Conservation (phyloP, 2,797 vertebrate species). For the Lagocephalus sceleratus region DNA sequence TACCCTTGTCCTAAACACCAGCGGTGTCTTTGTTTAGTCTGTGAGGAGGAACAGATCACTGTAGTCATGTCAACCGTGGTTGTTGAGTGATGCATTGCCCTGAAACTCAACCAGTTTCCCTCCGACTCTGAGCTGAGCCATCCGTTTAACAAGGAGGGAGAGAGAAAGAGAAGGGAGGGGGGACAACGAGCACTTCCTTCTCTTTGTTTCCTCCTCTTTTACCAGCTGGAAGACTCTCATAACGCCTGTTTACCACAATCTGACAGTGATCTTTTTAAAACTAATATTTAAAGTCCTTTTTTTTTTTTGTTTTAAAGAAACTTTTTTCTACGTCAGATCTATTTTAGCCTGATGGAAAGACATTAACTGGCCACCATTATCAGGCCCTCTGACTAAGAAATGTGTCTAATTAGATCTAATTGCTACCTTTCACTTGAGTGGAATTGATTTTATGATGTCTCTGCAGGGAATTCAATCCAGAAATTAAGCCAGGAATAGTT, state of each 20-base stretch:
- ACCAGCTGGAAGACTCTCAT: constrained; percentile 8
- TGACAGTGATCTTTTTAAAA: no score
- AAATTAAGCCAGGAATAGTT: not conserved
- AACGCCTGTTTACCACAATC: not conserved
- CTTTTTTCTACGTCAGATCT: no score
- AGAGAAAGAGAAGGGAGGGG: not conserved
- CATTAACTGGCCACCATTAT: not conserved
- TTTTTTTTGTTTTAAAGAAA: no score
- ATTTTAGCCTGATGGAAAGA: no score
- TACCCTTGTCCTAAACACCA: constrained; percentile 11
- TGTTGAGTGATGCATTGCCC: constrained; percentile 36
- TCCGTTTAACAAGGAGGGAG: constrained; percentile 11
- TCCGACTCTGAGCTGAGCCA: constrained; percentile 21
- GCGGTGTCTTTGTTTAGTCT: constrained; percentile 30
- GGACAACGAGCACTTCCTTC: constrained; percentile 3
- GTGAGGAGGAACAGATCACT: constrained; percentile 45
- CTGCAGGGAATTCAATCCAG: no score
- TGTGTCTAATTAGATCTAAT: not conserved
- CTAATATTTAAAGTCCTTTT: no score
- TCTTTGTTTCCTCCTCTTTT: constrained; percentile 1
- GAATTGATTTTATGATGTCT: no score
- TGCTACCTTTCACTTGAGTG: not conserved
- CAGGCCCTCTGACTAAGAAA: not conserved
- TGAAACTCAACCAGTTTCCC: constrained; percentile 46
- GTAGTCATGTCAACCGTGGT: constrained; percentile 19